Conservation (phyloP, 1,140 invertebrate genomes). For the Aphelenchoides besseyi region DNA sequence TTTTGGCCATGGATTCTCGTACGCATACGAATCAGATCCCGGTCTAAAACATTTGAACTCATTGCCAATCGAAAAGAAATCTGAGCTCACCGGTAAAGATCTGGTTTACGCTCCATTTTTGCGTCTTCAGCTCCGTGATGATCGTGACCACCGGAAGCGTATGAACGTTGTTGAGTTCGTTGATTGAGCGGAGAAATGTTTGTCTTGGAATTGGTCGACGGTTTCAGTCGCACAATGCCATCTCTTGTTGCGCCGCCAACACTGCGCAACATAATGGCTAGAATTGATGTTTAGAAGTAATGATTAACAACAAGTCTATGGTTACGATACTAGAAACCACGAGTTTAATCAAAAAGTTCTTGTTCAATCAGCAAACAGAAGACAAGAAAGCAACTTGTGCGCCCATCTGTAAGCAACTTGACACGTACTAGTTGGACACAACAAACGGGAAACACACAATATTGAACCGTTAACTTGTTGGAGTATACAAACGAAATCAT, state of each 20-base stretch:
- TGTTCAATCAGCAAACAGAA: no score
- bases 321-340: neutral
- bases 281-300: neutral
- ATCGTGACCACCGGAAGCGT: neutral
- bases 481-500: no score
- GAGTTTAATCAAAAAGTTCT: neutral
- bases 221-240: neutral
- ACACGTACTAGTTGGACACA: no score
- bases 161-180: neutral
- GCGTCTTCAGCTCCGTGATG: neutral
- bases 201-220: neutral
- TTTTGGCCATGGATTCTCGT: conserved; percentile 62
- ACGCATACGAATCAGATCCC: conserved; percentile 59
- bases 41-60: conserved; percentile 46
- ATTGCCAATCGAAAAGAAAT: neutral
- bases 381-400: no score
- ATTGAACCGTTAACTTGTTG: no score
- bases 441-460: no score
- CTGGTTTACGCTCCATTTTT: conserved; percentile 4
- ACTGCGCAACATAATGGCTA: neutral
- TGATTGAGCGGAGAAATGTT: neutral
- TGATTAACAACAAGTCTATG: neutral
- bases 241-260: neutral
- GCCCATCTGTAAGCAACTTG: no score
- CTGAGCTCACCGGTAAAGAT: neutral